Conservation (phyloP, 2,797 vertebrate species). For the Platyrinchus mystaceus region DNA sequence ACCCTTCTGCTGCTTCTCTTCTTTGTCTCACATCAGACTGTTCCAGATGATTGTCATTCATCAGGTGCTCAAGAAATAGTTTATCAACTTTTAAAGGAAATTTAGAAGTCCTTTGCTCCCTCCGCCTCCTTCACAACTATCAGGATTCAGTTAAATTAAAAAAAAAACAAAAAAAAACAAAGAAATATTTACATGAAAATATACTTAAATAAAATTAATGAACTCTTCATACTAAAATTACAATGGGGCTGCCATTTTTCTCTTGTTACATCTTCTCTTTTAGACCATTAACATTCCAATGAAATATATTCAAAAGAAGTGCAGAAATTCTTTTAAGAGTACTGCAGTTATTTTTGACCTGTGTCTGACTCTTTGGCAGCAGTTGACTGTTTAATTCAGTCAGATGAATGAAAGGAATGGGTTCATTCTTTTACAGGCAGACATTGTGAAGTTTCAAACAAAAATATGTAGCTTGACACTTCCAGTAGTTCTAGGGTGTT, state of each 20-base stretch:
- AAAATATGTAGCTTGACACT: background rate
- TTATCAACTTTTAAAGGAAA: background rate
- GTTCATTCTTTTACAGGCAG: background rate
- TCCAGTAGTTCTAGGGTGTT: background rate
- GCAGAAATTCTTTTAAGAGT: background rate
- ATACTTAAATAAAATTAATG: background rate
- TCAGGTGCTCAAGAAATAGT: background rate
- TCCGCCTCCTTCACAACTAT: background rate
- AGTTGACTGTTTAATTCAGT: background rate
- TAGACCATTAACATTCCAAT: background rate
- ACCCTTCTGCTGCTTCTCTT: background rate
- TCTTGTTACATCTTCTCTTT: background rate
- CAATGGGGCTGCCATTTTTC: background rate
- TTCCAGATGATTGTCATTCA: background rate
- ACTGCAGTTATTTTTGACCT: background rate
- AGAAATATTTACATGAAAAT: background rate
- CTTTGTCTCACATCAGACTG: background rate
- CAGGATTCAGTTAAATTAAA: background rate
- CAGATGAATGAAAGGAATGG: background rate
- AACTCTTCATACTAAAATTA: background rate
- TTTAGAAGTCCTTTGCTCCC: background rate
- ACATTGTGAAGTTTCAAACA: background rate
- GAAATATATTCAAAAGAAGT: background rate
- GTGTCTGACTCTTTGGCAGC: background rate
- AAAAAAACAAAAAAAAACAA: background rate